phyloP scores from a whole-genome alignment of 2,113 vertebrate species.

The Azemiops feae region DNA sequence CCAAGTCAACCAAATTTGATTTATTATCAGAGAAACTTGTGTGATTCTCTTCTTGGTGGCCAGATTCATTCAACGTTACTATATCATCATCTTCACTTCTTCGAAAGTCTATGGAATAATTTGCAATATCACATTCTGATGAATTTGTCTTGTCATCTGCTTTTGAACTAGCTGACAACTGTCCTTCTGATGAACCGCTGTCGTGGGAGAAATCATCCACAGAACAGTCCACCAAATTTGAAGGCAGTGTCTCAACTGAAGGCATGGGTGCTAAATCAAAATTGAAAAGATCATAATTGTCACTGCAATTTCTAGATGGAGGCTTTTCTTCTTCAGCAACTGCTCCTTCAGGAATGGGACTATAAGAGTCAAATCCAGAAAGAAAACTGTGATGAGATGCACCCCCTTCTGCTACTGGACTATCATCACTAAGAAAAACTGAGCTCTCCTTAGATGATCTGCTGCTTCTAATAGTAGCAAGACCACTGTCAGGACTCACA shows the following conservation, averaged over 20 bases:
- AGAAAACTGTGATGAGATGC: constrained; percentile 79
- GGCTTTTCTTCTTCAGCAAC: constrained; percentile 77
- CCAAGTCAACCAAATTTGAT: constrained; percentile 55
- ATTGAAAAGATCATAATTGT: constrained; percentile 82
- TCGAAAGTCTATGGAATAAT: constrained; percentile 69
- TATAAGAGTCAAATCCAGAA: constrained; percentile 78
- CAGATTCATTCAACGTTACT: constrained; percentile 73
- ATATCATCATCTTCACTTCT: constrained; percentile 70
- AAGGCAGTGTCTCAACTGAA: constrained; percentile 68
- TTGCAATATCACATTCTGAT: constrained; percentile 59
- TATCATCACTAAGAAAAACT: constrained; percentile 93
- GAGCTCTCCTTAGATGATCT: constrained; percentile 94
- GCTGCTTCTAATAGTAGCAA: constrained; percentile 91
- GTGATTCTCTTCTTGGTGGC: constrained; percentile 62
- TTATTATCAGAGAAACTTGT: constrained; percentile 59
- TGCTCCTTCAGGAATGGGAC: constrained; percentile 77
- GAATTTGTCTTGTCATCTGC: constrained; percentile 44
- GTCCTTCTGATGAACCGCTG: constrained; percentile 70
- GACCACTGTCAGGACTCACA: constrained; percentile 89
- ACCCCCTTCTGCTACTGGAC: constrained; percentile 80
- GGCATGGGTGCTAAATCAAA: constrained; percentile 77
- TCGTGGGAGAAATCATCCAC: constrained; percentile 74
- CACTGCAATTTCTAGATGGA: constrained; percentile 64
- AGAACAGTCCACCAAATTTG: constrained; percentile 73
- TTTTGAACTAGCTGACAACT: constrained; percentile 62